Evolutionary conservation across 2,888 invertebrate genomes (phyloP).

Genomic region (Polyploca ridens): DNA sequence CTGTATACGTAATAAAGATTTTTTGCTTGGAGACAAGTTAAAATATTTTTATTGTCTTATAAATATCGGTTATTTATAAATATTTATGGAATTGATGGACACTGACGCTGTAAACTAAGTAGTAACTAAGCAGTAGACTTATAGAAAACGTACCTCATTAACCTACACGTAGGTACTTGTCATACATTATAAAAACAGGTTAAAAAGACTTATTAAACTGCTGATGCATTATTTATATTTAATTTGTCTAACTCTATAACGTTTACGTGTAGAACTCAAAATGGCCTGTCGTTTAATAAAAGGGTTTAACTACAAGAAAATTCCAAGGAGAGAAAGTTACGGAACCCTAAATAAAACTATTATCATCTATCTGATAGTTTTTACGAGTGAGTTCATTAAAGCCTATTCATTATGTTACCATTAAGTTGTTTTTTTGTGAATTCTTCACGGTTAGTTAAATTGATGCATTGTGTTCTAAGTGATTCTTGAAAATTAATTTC

Average conservation of each 20-base stretch:
- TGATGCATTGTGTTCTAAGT: slow-evolving; percentile 30
- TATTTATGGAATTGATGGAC: too few relatives aligned
- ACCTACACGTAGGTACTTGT: too few relatives aligned
- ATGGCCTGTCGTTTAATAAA: neutral
- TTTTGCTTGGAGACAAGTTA: too few relatives aligned
- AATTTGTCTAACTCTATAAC: too few relatives aligned
- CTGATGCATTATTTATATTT: too few relatives aligned
- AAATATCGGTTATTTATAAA: too few relatives aligned
- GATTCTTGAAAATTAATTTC: slow-evolving; percentile 3
- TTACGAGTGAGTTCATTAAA: slow-evolving; percentile 57
- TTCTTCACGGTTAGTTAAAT: slow-evolving; percentile 44
- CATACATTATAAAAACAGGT: too few relatives aligned
- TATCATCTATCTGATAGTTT: slow-evolving; percentile 30
- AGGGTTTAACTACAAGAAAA: neutral
- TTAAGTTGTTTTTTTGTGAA: slow-evolving; percentile 44
- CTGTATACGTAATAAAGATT: neutral
- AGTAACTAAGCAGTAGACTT: too few relatives aligned
- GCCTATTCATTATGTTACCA: slow-evolving; percentile 61
- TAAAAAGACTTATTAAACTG: too few relatives aligned
- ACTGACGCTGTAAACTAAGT: too few relatives aligned
- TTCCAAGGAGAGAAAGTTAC: slow-evolving; percentile 7
- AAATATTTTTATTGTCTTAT: too few relatives aligned
- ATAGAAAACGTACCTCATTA: too few relatives aligned
- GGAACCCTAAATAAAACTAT: slow-evolving; percentile 47
- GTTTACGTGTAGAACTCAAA: neutral